phyloP scores from a whole-genome alignment of 2,888 invertebrate species.

The Choristoneura rosaceana region DNA sequence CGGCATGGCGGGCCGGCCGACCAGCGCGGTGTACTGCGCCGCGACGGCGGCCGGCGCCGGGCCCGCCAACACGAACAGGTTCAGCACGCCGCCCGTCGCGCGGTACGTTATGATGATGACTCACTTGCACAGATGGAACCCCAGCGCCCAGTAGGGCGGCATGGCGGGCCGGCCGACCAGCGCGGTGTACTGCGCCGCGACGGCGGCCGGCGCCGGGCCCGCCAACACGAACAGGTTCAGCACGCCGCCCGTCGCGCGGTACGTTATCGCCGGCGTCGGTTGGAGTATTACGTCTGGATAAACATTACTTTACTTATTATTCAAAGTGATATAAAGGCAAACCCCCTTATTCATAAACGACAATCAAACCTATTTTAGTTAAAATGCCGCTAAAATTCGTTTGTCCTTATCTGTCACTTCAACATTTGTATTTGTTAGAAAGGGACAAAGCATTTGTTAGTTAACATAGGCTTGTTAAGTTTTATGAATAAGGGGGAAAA shows the following conservation, averaged over 20 bases:
- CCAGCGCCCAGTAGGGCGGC: constrained; percentile 95
- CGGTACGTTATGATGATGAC: constrained; percentile 33
- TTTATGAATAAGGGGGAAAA: too few species aligned
- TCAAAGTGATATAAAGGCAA: too few species aligned
- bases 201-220: constrained; percentile 90
- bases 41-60: constrained; percentile 89
- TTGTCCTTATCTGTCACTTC: too few species aligned
- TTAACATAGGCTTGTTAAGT: too few species aligned
- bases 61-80: constrained; percentile 92
- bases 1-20: constrained; percentile 92
- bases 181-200: constrained; percentile 88
- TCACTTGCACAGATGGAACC: constrained; percentile 93
- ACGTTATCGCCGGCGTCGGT: constrained; percentile 93
- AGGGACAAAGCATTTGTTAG: too few species aligned
- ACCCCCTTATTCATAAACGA: too few species aligned
- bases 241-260: constrained; percentile 92
- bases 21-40: constrained; percentile 88
- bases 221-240: constrained; percentile 92
- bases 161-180: constrained; percentile 91
- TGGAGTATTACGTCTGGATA: constrained; percentile 91
- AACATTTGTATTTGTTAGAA: too few species aligned
- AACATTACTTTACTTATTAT: not conserved
- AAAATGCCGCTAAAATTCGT: too few species aligned
- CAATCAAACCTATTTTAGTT: too few species aligned
- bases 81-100: constrained; percentile 69